Evolutionary conservation across 2,888 invertebrate species (phyloP).

Genomic region (Calliopum simillimum): DNA sequence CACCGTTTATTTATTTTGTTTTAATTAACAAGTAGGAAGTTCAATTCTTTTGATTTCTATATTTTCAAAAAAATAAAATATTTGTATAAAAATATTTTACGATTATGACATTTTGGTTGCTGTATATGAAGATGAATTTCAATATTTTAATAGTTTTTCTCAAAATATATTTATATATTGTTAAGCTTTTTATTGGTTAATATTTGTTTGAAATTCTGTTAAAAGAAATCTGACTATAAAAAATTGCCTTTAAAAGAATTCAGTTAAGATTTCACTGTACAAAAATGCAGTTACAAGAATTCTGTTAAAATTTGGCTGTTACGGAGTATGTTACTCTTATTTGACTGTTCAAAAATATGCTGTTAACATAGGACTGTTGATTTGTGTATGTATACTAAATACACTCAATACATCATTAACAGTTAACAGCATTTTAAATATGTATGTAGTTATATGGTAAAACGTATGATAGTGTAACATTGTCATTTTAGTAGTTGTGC

Average conservation of each 20-base stretch:
- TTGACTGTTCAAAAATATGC: too few relatives aligned
- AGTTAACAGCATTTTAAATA: too few relatives aligned
- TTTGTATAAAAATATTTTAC: not conserved
- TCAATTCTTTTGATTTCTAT: not conserved
- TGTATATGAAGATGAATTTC: slow-evolving; percentile 12
- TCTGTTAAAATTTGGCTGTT: too few relatives aligned
- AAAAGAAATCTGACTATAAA: slow-evolving; percentile 1
- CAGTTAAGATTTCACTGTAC: too few relatives aligned
- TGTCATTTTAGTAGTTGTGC: too few relatives aligned
- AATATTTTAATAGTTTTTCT: slow-evolving; percentile 4
- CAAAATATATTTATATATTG: slow-evolving; percentile 37
- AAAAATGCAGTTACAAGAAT: too few relatives aligned
- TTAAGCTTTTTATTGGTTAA: slow-evolving; percentile 33
- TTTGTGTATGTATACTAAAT: too few relatives aligned
- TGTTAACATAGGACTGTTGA: too few relatives aligned
- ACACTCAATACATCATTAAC: too few relatives aligned
- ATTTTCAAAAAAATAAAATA: not conserved
- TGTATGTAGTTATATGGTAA: too few relatives aligned
- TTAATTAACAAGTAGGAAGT: slow-evolving; percentile 2
- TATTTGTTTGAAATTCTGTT: not conserved
- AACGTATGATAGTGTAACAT: too few relatives aligned
- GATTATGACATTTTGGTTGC: slow-evolving; percentile 10
- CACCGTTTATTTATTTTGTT: slow-evolving; percentile 34
- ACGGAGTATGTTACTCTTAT: too few relatives aligned
- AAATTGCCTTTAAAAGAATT: not conserved